Base-by-base conservation (phyloP, 2,113 vertebrate genomes). In the Thalassoma bifasciatum region DNA sequence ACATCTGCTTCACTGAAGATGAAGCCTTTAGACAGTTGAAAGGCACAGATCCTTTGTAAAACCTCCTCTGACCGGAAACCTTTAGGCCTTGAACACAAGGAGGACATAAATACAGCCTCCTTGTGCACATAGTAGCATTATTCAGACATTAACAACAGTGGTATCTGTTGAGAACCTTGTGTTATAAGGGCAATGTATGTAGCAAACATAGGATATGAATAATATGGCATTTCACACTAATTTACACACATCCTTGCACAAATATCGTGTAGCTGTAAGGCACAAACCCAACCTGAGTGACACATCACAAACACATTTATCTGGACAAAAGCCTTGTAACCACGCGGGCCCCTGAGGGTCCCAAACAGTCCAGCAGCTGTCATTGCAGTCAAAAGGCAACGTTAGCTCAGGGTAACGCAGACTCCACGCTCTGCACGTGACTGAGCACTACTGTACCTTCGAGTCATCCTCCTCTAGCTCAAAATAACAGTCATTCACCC, bases 331-430 rank as follows among this genome's bases (percentile, higher is more conserved):
- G 79, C 78, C 71, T 79, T 1, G 2, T 72, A 81, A 75, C 82
- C 85, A 82, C 42, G 40, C 16, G 0, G 77, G 51, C 79, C 86
- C 82, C 86, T 62, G 49, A 59, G 85, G 91, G 85, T 44, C 74
- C 77, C 77, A 89, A 79, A 87, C 86, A 84, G 84, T 89, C 87
- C 90, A 88, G 88, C 92, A 93, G 90, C 88, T 92, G 91, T 91
- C 89, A 90, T 65, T 86, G 83, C 85, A 86, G 85, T 92, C 87
- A 88, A 89, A 92, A 91, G 87, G 88, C 90, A 89, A 85, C 84
- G 62, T 83, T 88, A 70, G 88, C 92, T 91, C 56, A 75, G 82
- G 87, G 89, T 88, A 73, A 88, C 62, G 22, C 66, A 61, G 72
- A 71, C 58, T 82, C 87, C 75, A 38, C 40, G 16, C 51, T n/a